phyloP scores from a whole-genome alignment of 2,888 invertebrate species.

The Sminthurides aquaticus region DNA sequence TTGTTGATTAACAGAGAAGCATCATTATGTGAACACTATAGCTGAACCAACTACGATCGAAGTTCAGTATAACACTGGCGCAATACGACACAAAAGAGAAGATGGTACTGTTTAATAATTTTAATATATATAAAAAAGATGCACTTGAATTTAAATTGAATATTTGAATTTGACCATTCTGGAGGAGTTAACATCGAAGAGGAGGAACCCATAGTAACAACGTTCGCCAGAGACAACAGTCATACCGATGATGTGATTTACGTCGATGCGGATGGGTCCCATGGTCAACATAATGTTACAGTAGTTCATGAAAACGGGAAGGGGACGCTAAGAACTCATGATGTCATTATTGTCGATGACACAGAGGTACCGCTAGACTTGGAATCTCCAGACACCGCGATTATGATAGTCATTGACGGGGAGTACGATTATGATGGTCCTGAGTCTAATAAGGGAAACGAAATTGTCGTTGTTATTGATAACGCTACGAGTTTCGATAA shows the following conservation, averaged over 20 bases:
- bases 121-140: too few species aligned
- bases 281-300: not conserved
- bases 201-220: too few species aligned
- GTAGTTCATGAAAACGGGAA: not conserved
- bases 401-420: slow-evolving; percentile 9
- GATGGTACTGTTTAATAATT: too few species aligned
- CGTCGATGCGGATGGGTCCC: not conserved
- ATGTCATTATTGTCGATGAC: slow-evolving; percentile 14
- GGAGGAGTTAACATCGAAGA: too few species aligned
- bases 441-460: not conserved
- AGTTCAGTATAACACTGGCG: too few species aligned
- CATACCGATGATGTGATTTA: not conserved
- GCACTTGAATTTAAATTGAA: too few species aligned
- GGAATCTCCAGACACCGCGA: not conserved
- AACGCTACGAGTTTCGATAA: not conserved
- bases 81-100: too few species aligned
- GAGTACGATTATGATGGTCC: slow-evolving; percentile 11
- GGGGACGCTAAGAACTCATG: not conserved
- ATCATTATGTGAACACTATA: too few species aligned
- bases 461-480: slow-evolving; percentile 9
- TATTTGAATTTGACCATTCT: too few species aligned
- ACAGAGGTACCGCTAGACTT: slow-evolving; percentile 4
- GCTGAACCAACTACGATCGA: too few species aligned
- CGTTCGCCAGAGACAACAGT: too few species aligned
- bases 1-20: too few species aligned